phyloP scores from a whole-genome alignment of 2,113 vertebrate species.

The Hystrix brachyura region DNA sequence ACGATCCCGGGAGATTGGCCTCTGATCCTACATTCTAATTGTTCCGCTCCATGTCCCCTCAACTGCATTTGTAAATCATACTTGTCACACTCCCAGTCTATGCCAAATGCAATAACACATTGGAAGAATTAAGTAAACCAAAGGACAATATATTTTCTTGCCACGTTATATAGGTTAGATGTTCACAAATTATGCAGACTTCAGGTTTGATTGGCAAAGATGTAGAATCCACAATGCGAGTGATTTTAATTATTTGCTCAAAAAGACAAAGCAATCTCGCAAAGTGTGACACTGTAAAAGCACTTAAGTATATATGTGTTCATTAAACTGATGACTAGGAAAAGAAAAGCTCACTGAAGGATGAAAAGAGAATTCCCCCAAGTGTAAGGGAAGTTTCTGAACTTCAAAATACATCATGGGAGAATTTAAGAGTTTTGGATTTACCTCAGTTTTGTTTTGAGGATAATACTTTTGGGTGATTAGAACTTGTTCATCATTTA shows the following conservation, averaged over 20 bases:
- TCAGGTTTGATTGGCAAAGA: neutral
- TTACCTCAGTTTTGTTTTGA: neutral
- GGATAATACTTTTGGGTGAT: neutral
- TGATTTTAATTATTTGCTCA: neutral
- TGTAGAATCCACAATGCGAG: neutral
- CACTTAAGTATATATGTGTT: neutral
- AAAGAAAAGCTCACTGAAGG: neutral
- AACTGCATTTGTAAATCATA: neutral
- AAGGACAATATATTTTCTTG: constrained; percentile 5
- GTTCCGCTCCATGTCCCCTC: neutral
- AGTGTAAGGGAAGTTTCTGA: neutral
- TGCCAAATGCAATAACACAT: neutral
- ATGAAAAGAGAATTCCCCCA: neutral
- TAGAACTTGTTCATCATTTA: neutral
- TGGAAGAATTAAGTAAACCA: neutral
- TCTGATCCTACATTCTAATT: neutral
- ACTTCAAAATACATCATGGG: constrained; percentile 11
- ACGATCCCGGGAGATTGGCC: neutral
- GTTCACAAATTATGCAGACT: neutral
- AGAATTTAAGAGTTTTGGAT: neutral
- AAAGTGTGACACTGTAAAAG: neutral
- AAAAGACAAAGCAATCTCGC: neutral
- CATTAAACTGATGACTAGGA: neutral
- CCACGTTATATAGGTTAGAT: neutral
- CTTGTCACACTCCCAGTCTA: neutral